Evolutionary conservation across 2,113 vertebrate genomes (phyloP), one percentile per base, ranked within the genome.

Genomic region (Mustela lutreola): DNA sequence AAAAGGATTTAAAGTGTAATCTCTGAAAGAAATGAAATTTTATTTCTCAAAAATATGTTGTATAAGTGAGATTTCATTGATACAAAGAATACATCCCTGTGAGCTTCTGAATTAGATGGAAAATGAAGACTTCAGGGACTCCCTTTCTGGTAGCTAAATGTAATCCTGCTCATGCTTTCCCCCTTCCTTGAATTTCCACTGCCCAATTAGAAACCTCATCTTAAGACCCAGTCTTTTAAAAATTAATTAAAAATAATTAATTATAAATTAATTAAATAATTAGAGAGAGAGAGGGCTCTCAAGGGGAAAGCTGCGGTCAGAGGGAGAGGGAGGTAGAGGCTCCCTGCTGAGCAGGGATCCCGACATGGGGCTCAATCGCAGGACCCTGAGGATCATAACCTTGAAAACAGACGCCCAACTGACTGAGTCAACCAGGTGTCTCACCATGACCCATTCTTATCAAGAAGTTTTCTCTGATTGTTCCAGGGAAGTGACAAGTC

Each of bases 1-100:
- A 93, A 87, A 94, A 53, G 31, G 9, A 67, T 58, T 86, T 91
- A 71, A 89, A 65, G 56, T 80, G 82, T 81, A 76, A 67, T 75
- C 6, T 50, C 76, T 87, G 65, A 87, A 78, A 81, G 33, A 91
- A 91, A 70, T 36, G 58, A 42, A 60, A 24, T 76, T 62, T 85
- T 45, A 88, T 36, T 88, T 88, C 82, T 91, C 21, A 87, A 89
- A 89, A 79, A 14, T 84, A 10, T n/a, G 7, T 79, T 76, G 18
- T 75, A 58, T 70, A 42, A 88, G 50, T 36, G 36, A 58, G 24
- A 58, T 73, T 92, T 94, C 87, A 88, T 21, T 65, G 36, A 58
- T 33, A 73, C 5, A 71, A 76, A 84, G 60, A 63, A 16, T 53
- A 21, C 7, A 89, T 70, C 50, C 45, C 71, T 78, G n/a, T 62